Evolutionary conservation across 2,113 vertebrate species (phyloP).

Genomic region (Phaethon lepturus): DNA sequence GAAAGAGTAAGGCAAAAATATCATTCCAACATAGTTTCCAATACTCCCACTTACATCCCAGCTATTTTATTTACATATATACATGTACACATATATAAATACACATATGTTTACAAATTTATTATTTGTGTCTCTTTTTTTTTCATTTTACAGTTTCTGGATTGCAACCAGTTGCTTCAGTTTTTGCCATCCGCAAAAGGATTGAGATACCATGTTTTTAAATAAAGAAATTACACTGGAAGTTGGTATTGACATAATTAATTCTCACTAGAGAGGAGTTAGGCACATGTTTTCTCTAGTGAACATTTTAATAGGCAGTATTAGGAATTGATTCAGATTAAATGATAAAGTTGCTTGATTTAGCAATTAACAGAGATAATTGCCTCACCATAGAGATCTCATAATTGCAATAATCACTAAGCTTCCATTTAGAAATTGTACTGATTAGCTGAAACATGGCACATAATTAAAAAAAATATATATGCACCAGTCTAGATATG

Average conservation of each 20-base stretch:
- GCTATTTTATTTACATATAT: background rate
- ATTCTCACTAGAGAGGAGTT: conserved; percentile 3
- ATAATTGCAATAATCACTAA: conserved; percentile 17
- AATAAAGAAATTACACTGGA: conserved; percentile 52
- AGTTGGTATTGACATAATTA: conserved; percentile 22
- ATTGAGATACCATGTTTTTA: background rate
- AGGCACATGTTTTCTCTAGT: conserved; percentile 12
- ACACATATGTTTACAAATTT: background rate
- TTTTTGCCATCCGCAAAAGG: conserved; percentile 9
- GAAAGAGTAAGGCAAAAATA: background rate
- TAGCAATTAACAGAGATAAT: conserved; percentile 69
- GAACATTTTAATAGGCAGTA: conserved; percentile 59
- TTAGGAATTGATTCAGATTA: conserved; percentile 67
- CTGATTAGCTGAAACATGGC: conserved; percentile 37
- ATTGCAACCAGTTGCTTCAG: background rate
- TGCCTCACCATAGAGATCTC: conserved; percentile 62
- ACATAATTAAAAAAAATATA: conserved; percentile 13
- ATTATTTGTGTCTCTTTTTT: background rate
- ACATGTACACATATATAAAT: background rate
- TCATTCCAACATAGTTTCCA: background rate
- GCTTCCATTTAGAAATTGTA: conserved; percentile 43
- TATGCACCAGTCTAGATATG: background rate
- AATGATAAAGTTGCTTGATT: conserved; percentile 71
- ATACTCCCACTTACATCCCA: background rate
- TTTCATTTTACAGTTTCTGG: background rate